Base-by-base conservation (phyloP, 1,140 invertebrate genomes). In the Drosophila ercepeae region DNA sequence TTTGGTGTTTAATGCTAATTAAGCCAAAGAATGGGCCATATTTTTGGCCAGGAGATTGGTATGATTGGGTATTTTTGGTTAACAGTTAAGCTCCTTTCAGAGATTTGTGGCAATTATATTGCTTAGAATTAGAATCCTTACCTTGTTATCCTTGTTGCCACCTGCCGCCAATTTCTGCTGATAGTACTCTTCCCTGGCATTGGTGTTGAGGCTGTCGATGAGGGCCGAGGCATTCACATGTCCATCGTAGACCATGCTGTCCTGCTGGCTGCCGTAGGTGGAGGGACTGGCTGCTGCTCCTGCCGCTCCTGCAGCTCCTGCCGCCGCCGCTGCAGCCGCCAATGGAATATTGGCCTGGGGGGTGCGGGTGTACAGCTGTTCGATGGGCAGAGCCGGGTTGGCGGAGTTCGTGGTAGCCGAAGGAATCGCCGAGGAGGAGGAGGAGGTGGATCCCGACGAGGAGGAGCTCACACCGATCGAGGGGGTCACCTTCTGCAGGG, bases 201-300 rank as follows among this genome's bases (percentile, higher is more conserved):
- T 54, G 23, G 81, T 86, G 63, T 78, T 90, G 34, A 91, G 76
- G 60, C 89, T 91, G 64, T 91, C 90, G 57, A 91, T 90, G 39
- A 91, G 72, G 16, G 90, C 90, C 21, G 90, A 91, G 7, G 90
- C 86, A 74, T 89, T 91, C 46, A 91, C 90, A 61, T 91, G 89
- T 3, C 61, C 60, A 84, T 91, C 90, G 41, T 91, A 91, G 42
- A 88, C 73, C 34, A 90, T 72, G 16, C 59, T 49, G 9, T 91
- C 89, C 44, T 69, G 65, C 21, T 78, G 72, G 27, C 16, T 75
- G 64, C 46, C 60, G 7, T 75, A 75, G 3, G 72, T 75, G 55
- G 52, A n/a, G 29, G 29, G 29, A 32, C 9, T 3, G 54, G 23
- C 49, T 44, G 50, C 42, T 16, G 58, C 23, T 46, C 83, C 50